Base-by-base conservation (phyloP, 2,113 vertebrate species). In the Camarhynchus parvulus region DNA sequence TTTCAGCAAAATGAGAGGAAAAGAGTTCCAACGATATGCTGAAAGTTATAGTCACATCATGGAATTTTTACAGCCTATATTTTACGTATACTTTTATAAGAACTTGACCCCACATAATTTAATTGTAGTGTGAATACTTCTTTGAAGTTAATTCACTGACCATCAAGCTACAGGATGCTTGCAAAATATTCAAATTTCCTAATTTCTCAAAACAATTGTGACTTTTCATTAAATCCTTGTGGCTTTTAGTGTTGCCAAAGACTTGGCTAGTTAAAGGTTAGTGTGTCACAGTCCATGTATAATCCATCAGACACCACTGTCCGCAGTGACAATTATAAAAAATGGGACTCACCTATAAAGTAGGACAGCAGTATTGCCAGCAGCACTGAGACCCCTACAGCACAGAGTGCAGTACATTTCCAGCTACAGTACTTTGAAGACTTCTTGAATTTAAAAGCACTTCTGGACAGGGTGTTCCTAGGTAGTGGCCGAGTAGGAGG, bases 391-490 rank as follows among this genome's bases (percentile, higher is more conserved):
- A 99, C 98, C 28, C 98, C 99, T 97, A 99, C 98, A 21, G 99
- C 99, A 61, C 99, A 99, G 85, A 99, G 98, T 11, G 99, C 99
- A 1, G 99, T 99, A 87, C 99, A 99, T 94, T 99, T 99, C 99
- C 99, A 99, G 97, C 99, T 99, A 98, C 99, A 99, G 96, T 99
- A 99, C 96, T 99, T 99, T 0, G 99, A 99, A 19, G 99, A 99
- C 97, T 99, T 99, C 98, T 99, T 99, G 98, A 99, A 99, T 97
- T 99, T 99, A 98, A 99, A 99, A 94, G 99, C 99, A 96, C 99
- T 99, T 97, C 99, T 99, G 96, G 99, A 99, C 46, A 99, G 98
- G 86, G 98, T 99, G 98, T 99, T 99, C 96, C 99, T 98, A 97
- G 99, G 99, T 94, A 99, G 96, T 74, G 99, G 99, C 70, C 99